Evolutionary conservation across 1,140 invertebrate species (phyloP), one percentile per base, ranked within the genome.

Genomic region (Nomia melanderi): DNA sequence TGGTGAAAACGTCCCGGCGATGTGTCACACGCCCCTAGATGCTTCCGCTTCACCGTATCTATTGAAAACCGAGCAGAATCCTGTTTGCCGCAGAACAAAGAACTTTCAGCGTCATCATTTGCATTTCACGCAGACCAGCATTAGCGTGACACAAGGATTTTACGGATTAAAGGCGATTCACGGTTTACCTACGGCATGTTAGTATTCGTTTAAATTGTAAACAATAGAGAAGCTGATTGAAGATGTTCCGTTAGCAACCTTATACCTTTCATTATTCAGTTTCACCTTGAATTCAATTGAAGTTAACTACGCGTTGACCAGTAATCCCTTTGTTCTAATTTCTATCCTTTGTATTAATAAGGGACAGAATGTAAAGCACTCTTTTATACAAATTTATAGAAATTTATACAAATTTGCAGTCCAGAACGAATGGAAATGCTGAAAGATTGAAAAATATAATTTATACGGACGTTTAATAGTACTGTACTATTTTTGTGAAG

Each of bases 51-150:
- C 73, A 2, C 17, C 75, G 36, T 71, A 77, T 27, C 11, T 77
- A 12, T 14, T 77, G 2, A 78, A 73, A 33, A n/a, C 47, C 1
- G 69, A 78, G 25, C 76, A 78, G 44, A 7, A 31, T 9, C 47
- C 82, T 17, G 47, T 27, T 8, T 78, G 70, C 9, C 54, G 67
- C 44, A 82, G 59, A 27, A 77, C 64, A 29, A 50, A 54, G 59
- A 92, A 94, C 78, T 90, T 95, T 72, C 94, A 95, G 77, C 93
- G 94, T 81, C 93, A 94, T 66, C 90, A 91, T 57, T 56, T 92
- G 11, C 90, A 91, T 27, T 85, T 92, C 47, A 89, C 89, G 9
- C 89, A 89, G 59, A 90, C 89, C 8, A 90, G 87, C 25, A 90
- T 90, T 44, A 91, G 88, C 64, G 89, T 91, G 1, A 90, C 87